Evolutionary conservation across 1,140 invertebrate species (phyloP).

Genomic region (Thereuonema tuberculata): DNA sequence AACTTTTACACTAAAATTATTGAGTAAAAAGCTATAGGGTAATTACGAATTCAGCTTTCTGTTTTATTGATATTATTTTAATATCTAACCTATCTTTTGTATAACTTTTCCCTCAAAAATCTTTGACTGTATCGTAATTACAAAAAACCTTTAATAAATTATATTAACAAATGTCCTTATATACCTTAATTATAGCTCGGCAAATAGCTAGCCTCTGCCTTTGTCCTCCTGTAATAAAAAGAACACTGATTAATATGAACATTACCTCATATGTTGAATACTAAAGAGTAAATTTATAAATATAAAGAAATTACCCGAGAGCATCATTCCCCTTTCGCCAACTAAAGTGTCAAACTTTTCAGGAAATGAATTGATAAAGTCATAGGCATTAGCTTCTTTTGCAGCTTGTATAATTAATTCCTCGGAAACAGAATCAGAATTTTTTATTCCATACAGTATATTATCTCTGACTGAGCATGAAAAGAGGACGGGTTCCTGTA

Average conservation of each 20-base stretch:
- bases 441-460: conserved; percentile 36
- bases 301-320: conserved; percentile 20
- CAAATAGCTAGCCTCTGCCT: conserved; percentile 36
- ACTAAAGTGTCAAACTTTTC: conserved; percentile 35
- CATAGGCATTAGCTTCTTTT: conserved; percentile 38
- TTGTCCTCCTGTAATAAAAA: conserved; percentile 28
- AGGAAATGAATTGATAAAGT: conserved; percentile 37
- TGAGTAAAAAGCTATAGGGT: too few relatives aligned
- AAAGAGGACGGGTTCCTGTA: conserved; percentile 38
- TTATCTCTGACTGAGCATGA: conserved; percentile 38
- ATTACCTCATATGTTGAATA: not conserved
- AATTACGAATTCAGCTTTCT: too few relatives aligned
- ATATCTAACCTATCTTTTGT: too few relatives aligned
- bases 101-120: too few relatives aligned
- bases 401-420: conserved; percentile 34
- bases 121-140: too few relatives aligned
- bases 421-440: conserved; percentile 22
- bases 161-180: not conserved
- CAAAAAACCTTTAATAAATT: too few relatives aligned
- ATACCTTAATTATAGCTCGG: conserved; percentile 30
- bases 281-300: too few relatives aligned
- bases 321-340: conserved; percentile 32
- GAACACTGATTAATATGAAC: not conserved
- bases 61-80: too few relatives aligned
- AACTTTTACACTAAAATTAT: too few relatives aligned